These are phyloP conservation scores for Platycercus adscitus DNA, from an alignment of 2,113 vertebrate species.

Conservation along the genomic window DNA sequence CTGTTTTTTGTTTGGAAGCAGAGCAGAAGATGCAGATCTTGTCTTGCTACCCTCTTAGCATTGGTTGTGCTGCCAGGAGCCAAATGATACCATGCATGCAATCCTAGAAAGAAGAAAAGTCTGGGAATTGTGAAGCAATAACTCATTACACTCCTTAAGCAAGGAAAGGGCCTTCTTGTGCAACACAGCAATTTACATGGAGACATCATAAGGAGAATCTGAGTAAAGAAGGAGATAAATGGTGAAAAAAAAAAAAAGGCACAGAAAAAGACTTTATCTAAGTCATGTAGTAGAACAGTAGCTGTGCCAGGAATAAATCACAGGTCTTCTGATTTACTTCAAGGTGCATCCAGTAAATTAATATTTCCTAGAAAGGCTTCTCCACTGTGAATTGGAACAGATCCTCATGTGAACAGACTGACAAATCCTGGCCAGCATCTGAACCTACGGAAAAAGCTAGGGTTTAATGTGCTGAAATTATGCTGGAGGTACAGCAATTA, in stretches of 20 bases:
- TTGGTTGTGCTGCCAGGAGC: background rate
- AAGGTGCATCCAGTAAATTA: background rate
- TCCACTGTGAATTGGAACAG: background rate
- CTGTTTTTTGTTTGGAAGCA: background rate
- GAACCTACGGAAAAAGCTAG: background rate
- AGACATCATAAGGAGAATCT: background rate
- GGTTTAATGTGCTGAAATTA: background rate
- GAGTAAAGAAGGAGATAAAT: background rate
- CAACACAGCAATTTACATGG: background rate
- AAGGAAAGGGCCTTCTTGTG: background rate
- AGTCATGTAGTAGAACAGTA: background rate
- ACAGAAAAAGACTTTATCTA: background rate
- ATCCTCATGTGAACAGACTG: background rate
- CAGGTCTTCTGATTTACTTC: background rate
- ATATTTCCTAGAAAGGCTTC: background rate
- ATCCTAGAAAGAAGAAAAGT: background rate
- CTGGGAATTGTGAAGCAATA: background rate
- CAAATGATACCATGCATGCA: background rate
- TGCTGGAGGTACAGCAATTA: background rate
- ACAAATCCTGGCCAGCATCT: background rate
- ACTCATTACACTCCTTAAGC: background rate
- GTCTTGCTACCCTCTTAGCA: background rate
- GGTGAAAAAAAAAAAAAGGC: background rate
- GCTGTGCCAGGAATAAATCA: background rate
- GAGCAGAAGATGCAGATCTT: background rate